Evolutionary conservation across 2,113 vertebrate genomes (phyloP).

Genomic region (Phocoena phocoena): DNA sequence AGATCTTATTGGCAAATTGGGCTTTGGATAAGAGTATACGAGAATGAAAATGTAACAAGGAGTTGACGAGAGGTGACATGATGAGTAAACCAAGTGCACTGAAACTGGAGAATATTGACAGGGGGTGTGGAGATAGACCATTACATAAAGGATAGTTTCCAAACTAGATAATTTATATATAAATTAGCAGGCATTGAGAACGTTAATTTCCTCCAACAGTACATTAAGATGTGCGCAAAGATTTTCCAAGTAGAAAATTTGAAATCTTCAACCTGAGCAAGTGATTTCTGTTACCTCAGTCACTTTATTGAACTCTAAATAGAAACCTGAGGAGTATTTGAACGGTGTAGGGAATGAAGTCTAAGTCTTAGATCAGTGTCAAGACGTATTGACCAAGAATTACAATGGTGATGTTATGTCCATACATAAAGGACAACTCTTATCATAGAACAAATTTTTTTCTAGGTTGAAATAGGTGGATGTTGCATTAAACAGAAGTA

Average conservation of each 20-base stretch:
- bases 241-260: neutral
- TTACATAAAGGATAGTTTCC: neutral
- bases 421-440: neutral
- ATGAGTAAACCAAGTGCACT: neutral
- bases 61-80: neutral
- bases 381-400: neutral
- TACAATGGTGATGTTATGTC: neutral
- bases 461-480: neutral
- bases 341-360: neutral
- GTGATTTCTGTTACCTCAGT: neutral
- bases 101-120: neutral
- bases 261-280: neutral
- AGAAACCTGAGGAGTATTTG: neutral
- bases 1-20: neutral
- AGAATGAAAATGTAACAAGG: neutral
- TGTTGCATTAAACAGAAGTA: neutral
- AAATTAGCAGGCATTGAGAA: neutral
- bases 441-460: neutral
- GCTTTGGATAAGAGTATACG: neutral
- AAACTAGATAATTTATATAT: neutral
- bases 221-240: neutral
- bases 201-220: neutral
- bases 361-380: neutral
- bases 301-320: neutral
- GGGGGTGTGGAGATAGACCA: rapidly evolving